These are phyloP conservation scores for Apteryx owenii DNA, from an alignment of 2,113 vertebrate species.

Conservation along the genomic window DNA sequence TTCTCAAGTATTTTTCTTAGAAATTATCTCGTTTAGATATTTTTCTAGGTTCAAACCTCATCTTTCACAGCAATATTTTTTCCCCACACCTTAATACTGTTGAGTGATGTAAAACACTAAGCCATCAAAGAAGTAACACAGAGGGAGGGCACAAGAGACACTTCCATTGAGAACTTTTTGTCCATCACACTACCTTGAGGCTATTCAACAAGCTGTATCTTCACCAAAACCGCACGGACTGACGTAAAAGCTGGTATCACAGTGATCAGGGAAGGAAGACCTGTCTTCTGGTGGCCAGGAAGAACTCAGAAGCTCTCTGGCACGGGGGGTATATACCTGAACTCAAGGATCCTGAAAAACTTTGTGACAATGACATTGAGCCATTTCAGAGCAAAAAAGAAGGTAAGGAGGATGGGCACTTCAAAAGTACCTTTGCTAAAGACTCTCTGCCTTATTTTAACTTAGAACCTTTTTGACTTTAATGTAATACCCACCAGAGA, in stretches of 20 bases:
- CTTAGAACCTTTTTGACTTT: neutral
- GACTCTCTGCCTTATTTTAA: neutral
- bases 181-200: neutral
- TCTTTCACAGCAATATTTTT: neutral
- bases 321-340: too few species aligned
- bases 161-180: neutral
- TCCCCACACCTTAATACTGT: neutral
- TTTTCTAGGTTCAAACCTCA: neutral
- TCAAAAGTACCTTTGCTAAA: neutral
- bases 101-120: neutral
- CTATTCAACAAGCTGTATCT: neutral
- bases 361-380: neutral
- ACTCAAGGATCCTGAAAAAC: neutral
- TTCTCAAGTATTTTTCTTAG: neutral
- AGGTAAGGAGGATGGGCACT: neutral
- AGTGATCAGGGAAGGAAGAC: too few species aligned
- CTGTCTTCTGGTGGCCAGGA: fast-evolving
- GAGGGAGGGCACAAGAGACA: neutral
- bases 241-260: neutral
- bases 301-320: neutral
- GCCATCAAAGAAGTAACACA: neutral
- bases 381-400: neutral
- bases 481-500: neutral
- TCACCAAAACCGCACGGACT: neutral
- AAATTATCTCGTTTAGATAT: neutral